Evolutionary conservation across 2,888 invertebrate genomes (phyloP), one percentile per base, ranked within the genome.

Genomic region (Polyommatus iphigenia): DNA sequence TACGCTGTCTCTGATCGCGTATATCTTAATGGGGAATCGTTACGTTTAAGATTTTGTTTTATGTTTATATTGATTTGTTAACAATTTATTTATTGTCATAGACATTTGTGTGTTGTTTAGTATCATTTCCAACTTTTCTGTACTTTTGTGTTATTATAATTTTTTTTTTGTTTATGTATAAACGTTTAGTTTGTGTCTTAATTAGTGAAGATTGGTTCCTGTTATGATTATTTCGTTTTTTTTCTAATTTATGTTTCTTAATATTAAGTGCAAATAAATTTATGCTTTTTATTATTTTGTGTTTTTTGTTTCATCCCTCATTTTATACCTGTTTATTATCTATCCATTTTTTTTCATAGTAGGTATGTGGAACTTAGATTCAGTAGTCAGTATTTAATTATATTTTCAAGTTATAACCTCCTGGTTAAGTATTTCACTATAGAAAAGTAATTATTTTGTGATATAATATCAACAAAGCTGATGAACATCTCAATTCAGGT

Each of bases 161-260:
- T 83, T 85, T 13, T 85, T 13, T 86, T 86, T 85, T 83, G 85
- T 85, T 85, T 87, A 86, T 87, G 84, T 83, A 83, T 79, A 82
- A 82, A 85, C 82, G 80, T 83, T 82, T 80, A 82, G 82, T 83
- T 84, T 84, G 81, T 85, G 79, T 84, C 79, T 82, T 81, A 82
- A 80, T 85, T 85, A 82, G 80, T 82, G 83, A 85, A 82, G 85
- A 85, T 86, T 91, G 88, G 91, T 92, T 92, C 91, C 91, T 92
- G 93, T 93, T 95, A 95, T 93, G 93, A 94, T 94, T 94, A 93
- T 94, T 94, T 93, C 87, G 91, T 93, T 92, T 83, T 67, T 82
- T 81, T 81, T 91, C 85, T 90, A 88, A 90, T 90, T 91, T 91
- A 89, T 91, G 89, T 91, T 91, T 87, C 83, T 84, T 89, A 85